Conservation (phyloP, 2,888 invertebrate genomes). For the Synanthedon formicaeformis region DNA sequence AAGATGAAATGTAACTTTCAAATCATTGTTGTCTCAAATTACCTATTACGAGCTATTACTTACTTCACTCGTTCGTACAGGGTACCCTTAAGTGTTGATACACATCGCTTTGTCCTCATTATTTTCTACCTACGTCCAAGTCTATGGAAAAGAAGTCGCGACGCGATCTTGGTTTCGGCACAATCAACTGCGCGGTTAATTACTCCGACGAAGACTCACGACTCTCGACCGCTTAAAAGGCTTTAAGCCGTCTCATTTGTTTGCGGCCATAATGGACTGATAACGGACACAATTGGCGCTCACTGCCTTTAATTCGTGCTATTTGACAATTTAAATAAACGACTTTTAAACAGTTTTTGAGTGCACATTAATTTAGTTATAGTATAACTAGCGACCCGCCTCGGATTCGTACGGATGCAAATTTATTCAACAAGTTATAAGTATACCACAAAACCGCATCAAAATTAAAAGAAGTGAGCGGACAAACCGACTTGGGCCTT, state of each 20-base stretch:
- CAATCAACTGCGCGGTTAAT: slow-evolving; percentile 52
- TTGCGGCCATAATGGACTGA: slow-evolving; percentile 60
- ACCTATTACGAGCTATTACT: no score
- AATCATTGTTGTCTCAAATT: no score
- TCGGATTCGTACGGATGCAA: no score
- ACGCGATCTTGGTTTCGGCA: slow-evolving; percentile 27
- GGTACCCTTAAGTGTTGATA: background rate
- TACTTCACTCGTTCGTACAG: no score
- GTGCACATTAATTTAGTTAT: no score
- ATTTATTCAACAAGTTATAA: no score
- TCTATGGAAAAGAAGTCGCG: slow-evolving; percentile 7
- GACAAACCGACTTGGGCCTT: no score
- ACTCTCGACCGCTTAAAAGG: slow-evolving; percentile 58
- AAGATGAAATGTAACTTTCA: no score
- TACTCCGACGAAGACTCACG: slow-evolving; percentile 58
- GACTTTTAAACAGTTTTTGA: background rate
- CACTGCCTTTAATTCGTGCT: slow-evolving; percentile 27
- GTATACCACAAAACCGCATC: no score
- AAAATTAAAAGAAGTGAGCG: no score
- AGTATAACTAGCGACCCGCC: no score
- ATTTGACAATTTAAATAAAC: slow-evolving; percentile 10
- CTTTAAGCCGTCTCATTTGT: slow-evolving; percentile 63
- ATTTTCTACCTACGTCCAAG: slow-evolving; percentile 5
- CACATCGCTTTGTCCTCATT: slow-evolving; percentile 1
- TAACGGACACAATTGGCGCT: slow-evolving; percentile 46